These are phyloP conservation scores for Zeus faber DNA, from an alignment of 2,113 vertebrate species.

Conservation along the genomic window DNA sequence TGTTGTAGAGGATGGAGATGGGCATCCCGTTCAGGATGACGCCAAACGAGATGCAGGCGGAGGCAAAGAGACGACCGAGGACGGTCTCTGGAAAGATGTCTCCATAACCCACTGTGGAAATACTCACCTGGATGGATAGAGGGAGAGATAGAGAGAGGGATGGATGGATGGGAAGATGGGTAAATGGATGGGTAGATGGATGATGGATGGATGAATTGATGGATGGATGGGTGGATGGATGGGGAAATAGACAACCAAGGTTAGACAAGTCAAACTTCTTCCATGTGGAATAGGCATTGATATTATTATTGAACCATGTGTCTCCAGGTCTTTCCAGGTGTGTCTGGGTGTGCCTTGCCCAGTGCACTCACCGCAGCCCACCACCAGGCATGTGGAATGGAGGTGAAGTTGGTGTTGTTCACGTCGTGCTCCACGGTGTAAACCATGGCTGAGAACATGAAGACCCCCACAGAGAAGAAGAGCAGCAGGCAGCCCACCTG, in stretches of 20 bases:
- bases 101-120: slow-evolving; percentile 90
- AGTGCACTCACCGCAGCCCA: slow-evolving; percentile 98
- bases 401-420: slow-evolving; percentile 94
- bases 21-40: slow-evolving; percentile 93
- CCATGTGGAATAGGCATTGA: too few species aligned
- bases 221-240: too few species aligned
- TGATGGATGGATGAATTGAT: too few species aligned
- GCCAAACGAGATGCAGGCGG: slow-evolving; percentile 87
- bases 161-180: too few species aligned
- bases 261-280: too few species aligned
- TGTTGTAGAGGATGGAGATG: slow-evolving; percentile 81
- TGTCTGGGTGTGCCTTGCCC: not conserved
- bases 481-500: slow-evolving; percentile 97
- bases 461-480: slow-evolving; percentile 96
- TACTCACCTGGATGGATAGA: slow-evolving; percentile 82
- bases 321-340: too few species aligned
- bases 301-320: too few species aligned
- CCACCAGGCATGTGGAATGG: slow-evolving; percentile 97
- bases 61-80: slow-evolving; percentile 82
- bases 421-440: slow-evolving; percentile 95
- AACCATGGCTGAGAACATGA: slow-evolving; percentile 94
- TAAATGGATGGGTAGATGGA: too few species aligned
- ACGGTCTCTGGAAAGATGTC: slow-evolving; percentile 82
- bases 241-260: too few species aligned
- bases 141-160: slow-evolving; percentile 4